These are phyloP conservation scores for Pristis pectinata DNA, from an alignment of 2,797 vertebrate species.

Conservation along the genomic window DNA sequence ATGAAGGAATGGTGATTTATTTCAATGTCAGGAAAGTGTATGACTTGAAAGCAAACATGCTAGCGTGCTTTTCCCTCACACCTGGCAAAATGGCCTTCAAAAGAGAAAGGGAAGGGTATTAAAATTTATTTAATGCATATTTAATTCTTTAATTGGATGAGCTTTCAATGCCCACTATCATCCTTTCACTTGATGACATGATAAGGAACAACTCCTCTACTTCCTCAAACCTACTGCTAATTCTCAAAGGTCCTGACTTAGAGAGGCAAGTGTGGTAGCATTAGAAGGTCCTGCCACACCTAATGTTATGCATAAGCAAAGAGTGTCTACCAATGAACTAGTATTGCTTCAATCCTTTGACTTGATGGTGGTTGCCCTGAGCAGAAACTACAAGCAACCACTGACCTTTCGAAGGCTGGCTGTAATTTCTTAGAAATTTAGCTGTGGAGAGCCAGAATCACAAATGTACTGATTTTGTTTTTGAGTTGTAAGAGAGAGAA, in stretches of 20 bases:
- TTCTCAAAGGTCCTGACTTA: neutral
- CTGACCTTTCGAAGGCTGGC: neutral
- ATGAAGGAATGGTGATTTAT: too few relatives aligned
- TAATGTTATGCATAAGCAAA: neutral
- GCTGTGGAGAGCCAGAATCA: neutral
- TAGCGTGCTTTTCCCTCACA: neutral
- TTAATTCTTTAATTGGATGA: neutral
- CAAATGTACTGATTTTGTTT: neutral
- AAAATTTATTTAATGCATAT: neutral
- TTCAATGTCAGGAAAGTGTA: too few relatives aligned
- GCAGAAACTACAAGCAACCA: neutral
- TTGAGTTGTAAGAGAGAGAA: neutral
- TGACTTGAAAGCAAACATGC: too few relatives aligned
- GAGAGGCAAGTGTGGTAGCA: neutral
- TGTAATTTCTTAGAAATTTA: neutral
- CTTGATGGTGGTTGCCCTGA: neutral
- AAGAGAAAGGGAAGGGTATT: neutral
- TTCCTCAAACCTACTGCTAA: neutral
- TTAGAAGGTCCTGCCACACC: neutral
- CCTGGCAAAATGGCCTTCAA: neutral
- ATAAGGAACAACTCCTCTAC: neutral
- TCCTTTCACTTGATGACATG: neutral
- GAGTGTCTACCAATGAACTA: neutral
- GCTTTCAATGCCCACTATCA: neutral
- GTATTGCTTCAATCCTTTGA: neutral